phyloP scores from a whole-genome alignment of 2,888 invertebrate species.

The Drosophila tripunctata region DNA sequence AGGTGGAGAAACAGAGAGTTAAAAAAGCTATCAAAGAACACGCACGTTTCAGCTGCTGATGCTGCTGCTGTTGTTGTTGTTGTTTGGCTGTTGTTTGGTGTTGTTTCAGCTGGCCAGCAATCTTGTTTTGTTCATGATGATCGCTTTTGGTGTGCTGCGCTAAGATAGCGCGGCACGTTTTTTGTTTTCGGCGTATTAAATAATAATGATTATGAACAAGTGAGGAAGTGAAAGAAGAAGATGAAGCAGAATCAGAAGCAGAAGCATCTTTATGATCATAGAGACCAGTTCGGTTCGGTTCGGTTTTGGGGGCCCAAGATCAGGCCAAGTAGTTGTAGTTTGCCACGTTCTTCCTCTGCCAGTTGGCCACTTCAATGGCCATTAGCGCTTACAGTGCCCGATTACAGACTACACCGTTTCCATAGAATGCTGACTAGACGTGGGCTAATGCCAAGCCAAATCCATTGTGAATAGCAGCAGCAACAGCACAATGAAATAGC shows the following conservation, averaged over 20 bases:
- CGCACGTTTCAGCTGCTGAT: slow-evolving; percentile 43
- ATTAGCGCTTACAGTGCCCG: slow-evolving; percentile 78
- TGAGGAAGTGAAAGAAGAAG: slow-evolving; percentile 79
- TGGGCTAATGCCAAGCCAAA: slow-evolving; percentile 62
- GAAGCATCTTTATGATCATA: slow-evolving; percentile 65
- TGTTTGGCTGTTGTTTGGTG: slow-evolving; percentile 31
- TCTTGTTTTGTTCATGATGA: slow-evolving; percentile 70
- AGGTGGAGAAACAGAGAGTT: slow-evolving; percentile 18
- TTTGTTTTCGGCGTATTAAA: slow-evolving; percentile 73
- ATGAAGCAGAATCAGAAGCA: too few species aligned
- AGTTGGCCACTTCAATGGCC: slow-evolving; percentile 64
- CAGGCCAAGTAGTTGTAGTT: slow-evolving; percentile 23
- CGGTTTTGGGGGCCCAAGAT: too few species aligned
- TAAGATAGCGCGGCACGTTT: slow-evolving; percentile 65
- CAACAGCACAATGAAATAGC: slow-evolving; percentile 1
- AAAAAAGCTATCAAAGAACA: slow-evolving; percentile 56
- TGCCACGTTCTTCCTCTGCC: slow-evolving; percentile 40
- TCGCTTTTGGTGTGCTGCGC: slow-evolving; percentile 33
- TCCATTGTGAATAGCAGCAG: slow-evolving; percentile 56
- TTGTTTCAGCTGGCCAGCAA: slow-evolving; percentile 52
- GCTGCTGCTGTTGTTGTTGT: slow-evolving; percentile 24
- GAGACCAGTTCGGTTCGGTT: background rate
- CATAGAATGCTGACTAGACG: slow-evolving; percentile 45
- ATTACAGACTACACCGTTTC: slow-evolving; percentile 65
- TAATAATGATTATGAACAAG: slow-evolving; percentile 77